Evolutionary conservation across 2,113 vertebrate species (phyloP), one percentile per base, ranked within the genome.

Genomic region (Uropsilus gracilis): DNA sequence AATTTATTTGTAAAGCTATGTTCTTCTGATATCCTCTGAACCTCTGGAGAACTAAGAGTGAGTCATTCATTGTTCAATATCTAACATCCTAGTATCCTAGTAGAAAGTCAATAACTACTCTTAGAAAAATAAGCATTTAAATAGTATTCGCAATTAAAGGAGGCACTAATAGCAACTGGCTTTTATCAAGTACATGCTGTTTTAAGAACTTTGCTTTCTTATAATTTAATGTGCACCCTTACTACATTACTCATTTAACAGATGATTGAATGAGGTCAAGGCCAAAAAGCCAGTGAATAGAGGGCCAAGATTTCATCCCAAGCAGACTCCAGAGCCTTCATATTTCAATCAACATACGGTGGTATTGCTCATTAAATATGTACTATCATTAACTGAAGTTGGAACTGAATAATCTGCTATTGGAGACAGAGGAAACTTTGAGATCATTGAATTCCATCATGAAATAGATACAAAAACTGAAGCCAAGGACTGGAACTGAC

Each of bases 221-320:
- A n/a, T 61, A 32, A 88, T 42, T 88, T 78, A 83, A 46, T 95
- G 8, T 3, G 69, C 72, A 53, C 16, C 6, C 59, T 82, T 90
- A 64, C 59, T 63, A 46, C 32, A 11, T 24, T 95, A 34, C 77
- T 59, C 71, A 63, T 88, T 92, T 92, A 72, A 64, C 11, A 95
- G 37, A 75, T 53, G 32, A 92, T 44, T n/a, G 82, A 93, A 83
- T 30, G 44, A 82, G 71, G 46, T 71, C 53, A 91, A 71, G 6
- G 10, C 71, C 46, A 86, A 59, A 69, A 8, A 84, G 28, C 14
- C 61, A 80, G 16, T 94, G 53, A 86, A 86, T 57, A 50, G 6
- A 42, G 32, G 66, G 59, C 8, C 42, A 55, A 77, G 72, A 77
- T 68, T 90, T 94, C 69, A 80, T n/a, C 24, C 48, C 53, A 94